These are phyloP conservation scores for Pandemis corylana DNA, from an alignment of 2,888 invertebrate species.

Conservation along the genomic window DNA sequence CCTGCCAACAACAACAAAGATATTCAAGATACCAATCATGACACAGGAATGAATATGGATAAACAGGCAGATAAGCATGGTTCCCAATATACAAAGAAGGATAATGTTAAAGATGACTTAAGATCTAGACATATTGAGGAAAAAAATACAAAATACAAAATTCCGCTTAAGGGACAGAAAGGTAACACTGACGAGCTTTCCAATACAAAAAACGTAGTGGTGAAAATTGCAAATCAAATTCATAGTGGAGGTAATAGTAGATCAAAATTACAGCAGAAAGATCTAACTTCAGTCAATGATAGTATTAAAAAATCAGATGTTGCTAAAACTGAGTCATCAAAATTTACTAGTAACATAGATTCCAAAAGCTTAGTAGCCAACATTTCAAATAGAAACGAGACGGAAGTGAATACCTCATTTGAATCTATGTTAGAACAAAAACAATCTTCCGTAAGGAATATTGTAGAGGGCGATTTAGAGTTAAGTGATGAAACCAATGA, in stretches of 20 bases:
- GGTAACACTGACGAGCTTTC: not conserved
- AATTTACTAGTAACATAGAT: not conserved
- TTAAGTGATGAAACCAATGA: slow-evolving; percentile 75
- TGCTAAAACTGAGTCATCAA: not conserved
- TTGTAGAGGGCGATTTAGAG: slow-evolving; percentile 72
- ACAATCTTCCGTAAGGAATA: slow-evolving; percentile 49
- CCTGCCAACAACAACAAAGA: slow-evolving; percentile 51
- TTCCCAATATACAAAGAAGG: not conserved
- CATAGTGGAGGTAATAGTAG: not conserved
- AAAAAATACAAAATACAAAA: slow-evolving; percentile 48
- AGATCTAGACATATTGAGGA: slow-evolving; percentile 12
- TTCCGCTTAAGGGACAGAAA: slow-evolving; percentile 47
- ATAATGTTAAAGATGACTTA: slow-evolving; percentile 1
- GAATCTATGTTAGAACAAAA: slow-evolving; percentile 20
- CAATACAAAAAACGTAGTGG: not conserved
- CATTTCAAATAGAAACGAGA: slow-evolving; percentile 8
- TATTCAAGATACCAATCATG: not conserved
- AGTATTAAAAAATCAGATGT: not conserved
- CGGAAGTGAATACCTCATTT: not conserved
- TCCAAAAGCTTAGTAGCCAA: not conserved
- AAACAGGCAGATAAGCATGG: slow-evolving; percentile 20
- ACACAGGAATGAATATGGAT: slow-evolving; percentile 21
- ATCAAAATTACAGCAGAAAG: not conserved
- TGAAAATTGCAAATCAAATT: not conserved
- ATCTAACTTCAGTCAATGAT: not conserved